phyloP scores from a whole-genome alignment of 2,113 vertebrate species.

The Neodon shergylaensis region DNA sequence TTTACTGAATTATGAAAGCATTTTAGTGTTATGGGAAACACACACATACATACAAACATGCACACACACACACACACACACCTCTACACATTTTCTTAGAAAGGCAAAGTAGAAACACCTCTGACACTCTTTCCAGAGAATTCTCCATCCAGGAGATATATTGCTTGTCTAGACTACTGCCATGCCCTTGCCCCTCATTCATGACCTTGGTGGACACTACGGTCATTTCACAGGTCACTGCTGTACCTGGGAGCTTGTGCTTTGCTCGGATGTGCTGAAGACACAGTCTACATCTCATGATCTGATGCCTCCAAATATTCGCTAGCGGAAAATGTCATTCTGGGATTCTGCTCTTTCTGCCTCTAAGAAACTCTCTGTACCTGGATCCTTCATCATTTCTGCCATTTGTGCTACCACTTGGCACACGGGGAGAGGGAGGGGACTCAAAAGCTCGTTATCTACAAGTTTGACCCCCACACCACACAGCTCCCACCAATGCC shows the following conservation, averaged over 20 bases:
- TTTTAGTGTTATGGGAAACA: background rate
- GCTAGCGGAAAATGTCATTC: background rate
- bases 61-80: background rate
- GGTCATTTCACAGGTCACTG: background rate
- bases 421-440: no score
- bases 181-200: no score
- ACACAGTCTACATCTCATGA: background rate
- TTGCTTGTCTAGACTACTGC: background rate
- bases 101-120: background rate
- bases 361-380: background rate
- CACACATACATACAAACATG: background rate
- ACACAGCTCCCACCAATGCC: background rate
- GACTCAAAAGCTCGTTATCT: fast-evolving
- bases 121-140: background rate
- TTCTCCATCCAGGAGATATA: no score
- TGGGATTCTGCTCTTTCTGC: background rate
- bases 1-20: background rate
- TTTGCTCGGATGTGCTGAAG: background rate
- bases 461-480: background rate
- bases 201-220: background rate
- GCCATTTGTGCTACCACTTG: background rate
- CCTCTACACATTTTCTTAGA: background rate
- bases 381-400: background rate
- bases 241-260: background rate
- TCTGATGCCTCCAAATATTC: background rate